A percentile compares a stretch with the other conserved stretches of the same genome.
phyloP scores from a whole-genome alignment of 2,888 invertebrate genomes.

The Ophion ellenae region DNA sequence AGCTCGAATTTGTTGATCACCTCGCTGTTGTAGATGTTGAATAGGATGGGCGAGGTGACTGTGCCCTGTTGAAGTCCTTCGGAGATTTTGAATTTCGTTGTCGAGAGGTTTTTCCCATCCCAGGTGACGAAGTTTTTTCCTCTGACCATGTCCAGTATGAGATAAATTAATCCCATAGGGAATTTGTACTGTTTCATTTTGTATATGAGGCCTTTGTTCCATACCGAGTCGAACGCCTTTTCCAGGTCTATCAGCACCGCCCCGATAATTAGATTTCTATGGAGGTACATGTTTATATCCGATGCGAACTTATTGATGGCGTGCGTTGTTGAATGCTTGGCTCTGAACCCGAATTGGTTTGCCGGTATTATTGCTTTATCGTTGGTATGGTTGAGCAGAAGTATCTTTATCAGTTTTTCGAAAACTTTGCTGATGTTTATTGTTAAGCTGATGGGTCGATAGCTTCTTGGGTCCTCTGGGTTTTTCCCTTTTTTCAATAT shows the following conservation, averaged over 20 bases:
- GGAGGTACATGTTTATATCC: background rate
- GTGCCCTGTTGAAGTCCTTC: background rate
- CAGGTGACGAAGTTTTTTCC: conserved; percentile 13
- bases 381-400: no score
- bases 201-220: conserved; percentile 26
- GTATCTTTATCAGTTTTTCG: no score
- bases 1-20: conserved; percentile 40
- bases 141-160: conserved; percentile 11
- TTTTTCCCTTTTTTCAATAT: no score
- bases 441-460: no score
- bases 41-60: conserved; percentile 55
- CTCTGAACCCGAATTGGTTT: conserved; percentile 8
- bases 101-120: background rate
- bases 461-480: no score
- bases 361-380: background rate
- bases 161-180: background rate
- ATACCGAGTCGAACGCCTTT: conserved; percentile 34
- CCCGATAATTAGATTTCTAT: background rate
- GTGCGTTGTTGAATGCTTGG: conserved; percentile 10
- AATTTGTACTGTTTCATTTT: conserved; percentile 13
- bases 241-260: conserved; percentile 17
- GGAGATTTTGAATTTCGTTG: background rate
- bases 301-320: conserved; percentile 12
- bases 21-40: conserved; percentile 60
- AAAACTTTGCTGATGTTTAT: no score